Evolutionary conservation across 1,140 invertebrate species (phyloP).

Genomic region (Aphaenogaster rudis): DNA sequence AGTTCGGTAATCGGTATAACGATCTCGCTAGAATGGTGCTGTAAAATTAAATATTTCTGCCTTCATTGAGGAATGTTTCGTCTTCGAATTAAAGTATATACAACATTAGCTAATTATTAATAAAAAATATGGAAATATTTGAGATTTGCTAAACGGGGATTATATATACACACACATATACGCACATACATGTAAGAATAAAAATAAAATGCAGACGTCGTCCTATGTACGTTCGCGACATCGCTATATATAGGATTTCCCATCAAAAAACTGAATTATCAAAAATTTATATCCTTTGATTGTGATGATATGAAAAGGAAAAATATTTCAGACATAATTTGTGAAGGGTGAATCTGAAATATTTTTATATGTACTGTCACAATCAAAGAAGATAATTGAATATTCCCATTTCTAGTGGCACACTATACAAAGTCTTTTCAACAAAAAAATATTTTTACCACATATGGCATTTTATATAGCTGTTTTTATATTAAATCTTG

Average conservation of each 20-base stretch:
- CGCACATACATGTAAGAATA: neutral
- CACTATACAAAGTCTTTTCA: neutral
- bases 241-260: conserved; percentile 9
- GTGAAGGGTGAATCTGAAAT: neutral
- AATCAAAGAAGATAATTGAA: conserved; percentile 35
- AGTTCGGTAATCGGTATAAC: conserved; percentile 1
- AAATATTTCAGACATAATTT: neutral
- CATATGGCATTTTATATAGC: neutral
- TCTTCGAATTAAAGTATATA: conserved; percentile 27
- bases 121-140: conserved; percentile 35
- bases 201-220: conserved; percentile 8
- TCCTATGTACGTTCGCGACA: neutral
- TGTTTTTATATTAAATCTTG: conserved; percentile 27
- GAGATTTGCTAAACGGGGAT: neutral
- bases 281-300: neutral
- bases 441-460: conserved; percentile 40
- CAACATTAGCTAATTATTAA: conserved; percentile 9
- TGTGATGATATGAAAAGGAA: neutral
- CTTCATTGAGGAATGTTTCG: neutral
- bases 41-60: conserved; percentile 28
- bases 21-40: conserved; percentile 30
- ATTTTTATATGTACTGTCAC: neutral
- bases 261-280: neutral
- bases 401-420: neutral
- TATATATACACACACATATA: conserved; percentile 8